Base-by-base conservation (phyloP, 1,140 invertebrate genomes). In the Plutomurus gul region DNA sequence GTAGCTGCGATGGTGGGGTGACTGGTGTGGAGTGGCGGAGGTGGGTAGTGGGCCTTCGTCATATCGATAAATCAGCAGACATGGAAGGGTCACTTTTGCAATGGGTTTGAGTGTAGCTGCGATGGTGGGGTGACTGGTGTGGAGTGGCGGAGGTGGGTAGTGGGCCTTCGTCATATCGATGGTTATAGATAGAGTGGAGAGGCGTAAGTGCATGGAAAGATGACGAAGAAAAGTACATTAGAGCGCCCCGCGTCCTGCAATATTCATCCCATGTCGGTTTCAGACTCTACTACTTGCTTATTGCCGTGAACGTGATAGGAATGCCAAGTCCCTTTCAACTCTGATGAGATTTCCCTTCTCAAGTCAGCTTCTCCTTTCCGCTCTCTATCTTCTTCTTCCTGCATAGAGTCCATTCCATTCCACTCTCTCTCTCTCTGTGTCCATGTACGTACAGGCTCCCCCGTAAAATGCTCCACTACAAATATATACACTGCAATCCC, bases 241-340 rank as follows among this genome's bases (percentile, higher is more conserved):
- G 77, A 51, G 79, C 43, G 79, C 80, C 72, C 78, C 51, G 43
- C 56, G 78, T 76, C 37, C 51, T 84, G 77, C 83, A 84, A 84
- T 84, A 84, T 84, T 84, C 83, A 84, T 84, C 79, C 81, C 79
- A 81, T 82, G 83, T 81, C 75, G 81, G 80, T 81, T 82, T 83
- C 72, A 81, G 76, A 78, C 27, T 60, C 73, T 76, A 74, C 78
- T n/a, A 65, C 56, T 82, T 84, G 82, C 82, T 82, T 84, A 84
- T 84, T 84, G 83, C 83, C 76, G 20, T 49, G 81, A 80, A 84
- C 83, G 83, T 84, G 83, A 81, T 76, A 43, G 11, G 83, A 82
- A 82, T 84, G 49, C 79, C 72, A 39, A 84, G 81, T 82, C 37
- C 77, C 83, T 84, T 81, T 82, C 81, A 84, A 82, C 78, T 82